Evolutionary conservation across 2,113 vertebrate genomes (phyloP), one percentile per base, ranked within the genome.

Genomic region (Cygnus atratus): DNA sequence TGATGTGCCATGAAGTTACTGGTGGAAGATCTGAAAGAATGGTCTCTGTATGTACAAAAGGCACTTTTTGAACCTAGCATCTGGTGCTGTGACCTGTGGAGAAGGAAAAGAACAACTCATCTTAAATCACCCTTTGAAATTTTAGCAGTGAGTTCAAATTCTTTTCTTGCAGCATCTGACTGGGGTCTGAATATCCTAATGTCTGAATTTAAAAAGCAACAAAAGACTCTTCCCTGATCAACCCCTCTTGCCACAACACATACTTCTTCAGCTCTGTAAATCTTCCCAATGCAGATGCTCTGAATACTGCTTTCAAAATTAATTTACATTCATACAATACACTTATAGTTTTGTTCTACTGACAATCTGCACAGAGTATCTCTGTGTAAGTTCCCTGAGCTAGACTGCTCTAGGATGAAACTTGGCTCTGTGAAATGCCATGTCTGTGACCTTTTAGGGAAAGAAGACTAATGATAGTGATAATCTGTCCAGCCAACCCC

Each of bases 1-100:
- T 92, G 88, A 83, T 73, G 68, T 95, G 79, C 58, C 79, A 80
- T 28, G 63, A 90, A 93, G 71, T n/a, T 87, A 16, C 75, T 67
- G 63, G 29, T 46, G 37, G 63, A 85, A 88, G 43, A 86, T 59
- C 48, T 76, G n/a, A 52, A 79, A 90, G 82, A 92, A 94, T 70
- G 14, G 76, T 65, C 39, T 72, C 33, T 79, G 48, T 77, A 21
- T 29, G 66, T 48, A 72, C 76, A 88, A 88, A 90, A 90, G 44
- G 86, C 54, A 90, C 85, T 66, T 83, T 95, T 73, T 73, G 91
- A 88, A 76, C 54, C 22, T 50, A 35, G 57, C 11, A 55, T 67
- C 52, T 86, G 33, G 63, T 76, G 67, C 86, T 92, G 44, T 90
- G 86, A 93, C 63, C 83, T 88, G 72, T 80, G 50, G 52, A 84